Percentiles rank a stretch among this genome's conserved stretches.
Evolutionary conservation across 37 sponge, comb jelly and placozoan species (phyloP).

Genomic region (Beroe forskalii): DNA sequence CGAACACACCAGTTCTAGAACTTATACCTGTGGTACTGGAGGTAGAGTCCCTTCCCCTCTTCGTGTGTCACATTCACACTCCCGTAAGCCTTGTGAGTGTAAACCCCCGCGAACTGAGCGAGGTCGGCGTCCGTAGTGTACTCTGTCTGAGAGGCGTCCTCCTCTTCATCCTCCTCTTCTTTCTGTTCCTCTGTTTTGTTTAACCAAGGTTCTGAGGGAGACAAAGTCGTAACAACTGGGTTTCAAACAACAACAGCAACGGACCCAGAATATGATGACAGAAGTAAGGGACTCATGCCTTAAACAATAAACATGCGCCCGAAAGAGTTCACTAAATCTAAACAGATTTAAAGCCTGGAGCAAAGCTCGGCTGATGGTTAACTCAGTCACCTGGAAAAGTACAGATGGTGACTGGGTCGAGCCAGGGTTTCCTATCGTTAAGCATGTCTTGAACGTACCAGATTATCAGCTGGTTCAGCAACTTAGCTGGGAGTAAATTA

Average conservation of each 20-base stretch:
- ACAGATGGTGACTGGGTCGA: neutral
- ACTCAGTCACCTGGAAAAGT: slow-evolving; percentile 56
- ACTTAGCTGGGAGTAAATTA: slow-evolving; percentile 12
- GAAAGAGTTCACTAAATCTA: no score
- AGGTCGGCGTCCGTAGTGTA: neutral
- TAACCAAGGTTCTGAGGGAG: neutral
- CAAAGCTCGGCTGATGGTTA: no score
- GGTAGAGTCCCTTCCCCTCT: neutral
- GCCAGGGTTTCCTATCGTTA: slow-evolving; percentile 1
- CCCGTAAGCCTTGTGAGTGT: neutral
- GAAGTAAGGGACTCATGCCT: no score
- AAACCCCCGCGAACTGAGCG: neutral
- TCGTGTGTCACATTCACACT: neutral
- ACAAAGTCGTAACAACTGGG: neutral
- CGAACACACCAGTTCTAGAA: no score
- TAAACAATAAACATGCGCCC: no score
- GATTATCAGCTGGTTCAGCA: neutral
- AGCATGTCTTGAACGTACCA: slow-evolving; percentile 45
- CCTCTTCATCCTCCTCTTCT: neutral
- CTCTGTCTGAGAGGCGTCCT: neutral
- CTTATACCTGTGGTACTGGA: slow-evolving; percentile 3
- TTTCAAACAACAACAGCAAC: neutral
- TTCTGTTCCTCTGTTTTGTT: neutral
- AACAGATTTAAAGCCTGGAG: no score
- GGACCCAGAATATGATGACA: no score